Percentiles rank a stretch among this genome's conserved stretches.
Evolutionary conservation across 2,113 vertebrate genomes (phyloP).

Genomic region (Nesogale talazaci): DNA sequence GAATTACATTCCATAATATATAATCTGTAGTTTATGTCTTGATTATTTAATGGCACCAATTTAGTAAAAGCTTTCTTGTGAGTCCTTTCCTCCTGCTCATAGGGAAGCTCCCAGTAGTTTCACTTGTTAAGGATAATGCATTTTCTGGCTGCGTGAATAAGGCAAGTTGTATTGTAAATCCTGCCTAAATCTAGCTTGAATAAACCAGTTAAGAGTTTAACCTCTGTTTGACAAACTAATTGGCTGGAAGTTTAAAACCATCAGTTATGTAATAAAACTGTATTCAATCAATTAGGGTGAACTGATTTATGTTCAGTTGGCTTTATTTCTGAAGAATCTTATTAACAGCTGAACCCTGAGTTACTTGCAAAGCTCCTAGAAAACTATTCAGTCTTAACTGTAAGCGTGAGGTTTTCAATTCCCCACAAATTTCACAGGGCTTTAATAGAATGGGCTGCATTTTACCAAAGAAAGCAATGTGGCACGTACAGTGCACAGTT

Average conservation of each 20-base stretch:
- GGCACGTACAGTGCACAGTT: not conserved
- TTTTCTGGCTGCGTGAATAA: conserved; percentile 71
- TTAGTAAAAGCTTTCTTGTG: not conserved
- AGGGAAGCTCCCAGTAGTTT: conserved; percentile 42
- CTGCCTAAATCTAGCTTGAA: conserved; percentile 73
- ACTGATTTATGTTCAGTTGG: conserved; percentile 81
- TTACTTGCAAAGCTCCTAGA: conserved; percentile 73
- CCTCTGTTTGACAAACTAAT: conserved; percentile 83
- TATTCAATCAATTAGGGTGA: conserved; percentile 85
- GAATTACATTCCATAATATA: not conserved
- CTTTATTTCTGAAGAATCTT: conserved; percentile 79
- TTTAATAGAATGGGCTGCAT: conserved; percentile 40
- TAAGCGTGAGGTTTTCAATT: conserved; percentile 62
- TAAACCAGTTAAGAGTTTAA: conserved; percentile 79
- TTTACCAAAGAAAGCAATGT: not conserved
- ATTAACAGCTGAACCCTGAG: conserved; percentile 79
- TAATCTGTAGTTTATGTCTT: conserved; percentile 28
- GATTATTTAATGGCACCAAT: not conserved
- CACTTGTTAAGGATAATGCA: conserved; percentile 56
- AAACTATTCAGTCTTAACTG: conserved; percentile 77
- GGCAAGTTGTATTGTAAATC: conserved; percentile 74
- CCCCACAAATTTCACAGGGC: conserved; percentile 49
- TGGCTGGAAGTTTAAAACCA: conserved; percentile 82
- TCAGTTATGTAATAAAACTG: conserved; percentile 85
- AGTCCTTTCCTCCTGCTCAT: not conserved